phyloP scores from a whole-genome alignment of 2,888 invertebrate species.

The Rhopalosiphum nymphaeae region DNA sequence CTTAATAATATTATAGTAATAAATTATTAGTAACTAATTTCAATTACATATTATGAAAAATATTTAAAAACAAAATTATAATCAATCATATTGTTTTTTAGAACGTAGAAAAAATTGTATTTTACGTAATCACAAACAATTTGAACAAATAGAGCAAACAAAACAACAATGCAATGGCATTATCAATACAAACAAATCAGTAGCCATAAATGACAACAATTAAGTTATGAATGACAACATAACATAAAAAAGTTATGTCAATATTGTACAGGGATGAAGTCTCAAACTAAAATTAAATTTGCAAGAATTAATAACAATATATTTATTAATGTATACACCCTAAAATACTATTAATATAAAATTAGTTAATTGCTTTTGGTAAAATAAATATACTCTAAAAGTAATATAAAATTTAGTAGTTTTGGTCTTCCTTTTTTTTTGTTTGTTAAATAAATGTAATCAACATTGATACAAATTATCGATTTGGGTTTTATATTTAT shows the following conservation, averaged over 20 bases:
- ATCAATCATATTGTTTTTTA: not conserved
- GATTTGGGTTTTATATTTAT: constrained; percentile 91
- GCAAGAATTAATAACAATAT: constrained; percentile 53
- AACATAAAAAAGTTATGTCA: constrained; percentile 16
- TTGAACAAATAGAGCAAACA: constrained; percentile 41
- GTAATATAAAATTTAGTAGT: constrained; percentile 29
- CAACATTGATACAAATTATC: constrained; percentile 94
- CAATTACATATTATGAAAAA: not conserved
- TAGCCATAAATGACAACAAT: constrained; percentile 5
- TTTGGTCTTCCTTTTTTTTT: constrained; percentile 17
- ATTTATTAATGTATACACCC: constrained; percentile 4
- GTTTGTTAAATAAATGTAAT: constrained; percentile 69
- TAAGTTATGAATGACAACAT: constrained; percentile 21
- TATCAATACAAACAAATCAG: not conserved
- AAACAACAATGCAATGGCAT: constrained; percentile 39
- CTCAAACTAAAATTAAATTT: constrained; percentile 32
- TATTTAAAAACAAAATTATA: constrained; percentile 14
- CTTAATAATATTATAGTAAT: not conserved
- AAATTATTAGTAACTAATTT: not conserved
- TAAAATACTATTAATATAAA: constrained; percentile 37
- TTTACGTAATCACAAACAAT: constrained; percentile 44
- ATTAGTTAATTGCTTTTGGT: constrained; percentile 52
- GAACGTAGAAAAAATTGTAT: constrained; percentile 61
- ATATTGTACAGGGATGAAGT: constrained; percentile 12
- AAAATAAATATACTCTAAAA: constrained; percentile 59